phyloP scores from a whole-genome alignment of 2,113 vertebrate species.

The Poecile atricapillus region DNA sequence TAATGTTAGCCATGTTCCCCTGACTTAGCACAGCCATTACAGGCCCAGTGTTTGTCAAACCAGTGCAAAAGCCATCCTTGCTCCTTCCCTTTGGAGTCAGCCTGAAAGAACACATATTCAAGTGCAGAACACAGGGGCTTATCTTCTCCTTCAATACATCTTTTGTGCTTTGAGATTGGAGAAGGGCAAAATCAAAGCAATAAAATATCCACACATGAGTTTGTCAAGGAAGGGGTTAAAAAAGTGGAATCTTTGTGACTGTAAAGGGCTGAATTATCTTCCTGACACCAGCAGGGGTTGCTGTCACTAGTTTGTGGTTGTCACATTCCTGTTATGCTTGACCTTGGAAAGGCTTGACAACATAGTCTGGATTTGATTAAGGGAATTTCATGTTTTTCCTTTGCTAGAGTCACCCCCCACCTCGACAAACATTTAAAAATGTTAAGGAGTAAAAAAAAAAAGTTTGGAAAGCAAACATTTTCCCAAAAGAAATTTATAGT shows the following conservation, averaged over 20 bases:
- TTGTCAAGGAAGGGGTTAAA: conserved; percentile 25
- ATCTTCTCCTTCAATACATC: background rate
- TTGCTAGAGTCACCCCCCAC: conserved; percentile 76
- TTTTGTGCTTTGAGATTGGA: background rate
- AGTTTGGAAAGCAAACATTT: conserved; percentile 75
- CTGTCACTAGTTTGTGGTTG: conserved; percentile 65
- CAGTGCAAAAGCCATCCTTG: background rate
- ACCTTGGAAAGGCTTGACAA: conserved; percentile 71
- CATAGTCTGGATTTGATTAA: conserved; percentile 76
- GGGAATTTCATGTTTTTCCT: conserved; percentile 71
- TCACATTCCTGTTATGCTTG: conserved; percentile 70
- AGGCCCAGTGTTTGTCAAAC: background rate
- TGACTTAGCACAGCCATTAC: background rate
- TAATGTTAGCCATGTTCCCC: background rate
- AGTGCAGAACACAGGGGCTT: background rate
- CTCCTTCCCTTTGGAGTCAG: background rate
- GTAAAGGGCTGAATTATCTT: conserved; percentile 50
- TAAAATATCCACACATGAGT: background rate
- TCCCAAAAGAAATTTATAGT: conserved; percentile 79
- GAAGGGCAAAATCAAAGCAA: background rate
- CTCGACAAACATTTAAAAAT: conserved; percentile 76
- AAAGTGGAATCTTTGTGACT: background rate
- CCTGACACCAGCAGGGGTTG: conserved; percentile 67
- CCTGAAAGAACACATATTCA: background rate
- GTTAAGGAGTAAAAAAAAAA: conserved; percentile 32